Conservation (phyloP, 2,888 invertebrate genomes). For the Plutella xylostella region DNA sequence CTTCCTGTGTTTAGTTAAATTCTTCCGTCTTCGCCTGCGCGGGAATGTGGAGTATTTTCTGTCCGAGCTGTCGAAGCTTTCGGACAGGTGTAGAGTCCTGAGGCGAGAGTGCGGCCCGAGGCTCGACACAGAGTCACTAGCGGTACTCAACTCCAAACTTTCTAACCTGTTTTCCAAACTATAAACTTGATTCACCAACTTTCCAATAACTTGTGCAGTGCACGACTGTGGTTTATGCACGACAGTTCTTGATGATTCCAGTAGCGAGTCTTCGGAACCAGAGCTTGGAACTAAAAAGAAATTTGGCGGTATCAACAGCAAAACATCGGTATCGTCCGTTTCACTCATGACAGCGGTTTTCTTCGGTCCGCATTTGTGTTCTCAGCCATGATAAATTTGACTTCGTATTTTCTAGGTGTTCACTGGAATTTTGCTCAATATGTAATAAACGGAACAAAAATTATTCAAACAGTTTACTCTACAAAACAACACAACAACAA, state of each 20-base stretch:
- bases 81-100: slow-evolving; percentile 34
- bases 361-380: no score
- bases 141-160: slow-evolving; percentile 43
- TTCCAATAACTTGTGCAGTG: slow-evolving; percentile 57
- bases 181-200: slow-evolving; percentile 73
- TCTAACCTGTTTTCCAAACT: slow-evolving; percentile 70
- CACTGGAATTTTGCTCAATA: no score
- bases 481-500: no score
- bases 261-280: slow-evolving; percentile 63
- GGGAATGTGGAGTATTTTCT: slow-evolving; percentile 54
- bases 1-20: slow-evolving; percentile 25
- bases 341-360: slow-evolving; percentile 65
- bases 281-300: slow-evolving; percentile 74
- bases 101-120: slow-evolving; percentile 26
- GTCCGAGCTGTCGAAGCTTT: slow-evolving; percentile 40
- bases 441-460: no score
- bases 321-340: slow-evolving; percentile 84
- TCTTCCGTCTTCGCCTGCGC: slow-evolving; percentile 43
- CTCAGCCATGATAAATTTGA: no score
- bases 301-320: slow-evolving; percentile 83
- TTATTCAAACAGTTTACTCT: no score
- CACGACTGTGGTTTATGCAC: slow-evolving; percentile 55
- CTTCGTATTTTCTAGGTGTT: no score
- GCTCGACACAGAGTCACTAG: slow-evolving; percentile 36
- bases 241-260: slow-evolving; percentile 56